Conservation (phyloP, 2,888 invertebrate genomes). For the Ellobium chinense region DNA sequence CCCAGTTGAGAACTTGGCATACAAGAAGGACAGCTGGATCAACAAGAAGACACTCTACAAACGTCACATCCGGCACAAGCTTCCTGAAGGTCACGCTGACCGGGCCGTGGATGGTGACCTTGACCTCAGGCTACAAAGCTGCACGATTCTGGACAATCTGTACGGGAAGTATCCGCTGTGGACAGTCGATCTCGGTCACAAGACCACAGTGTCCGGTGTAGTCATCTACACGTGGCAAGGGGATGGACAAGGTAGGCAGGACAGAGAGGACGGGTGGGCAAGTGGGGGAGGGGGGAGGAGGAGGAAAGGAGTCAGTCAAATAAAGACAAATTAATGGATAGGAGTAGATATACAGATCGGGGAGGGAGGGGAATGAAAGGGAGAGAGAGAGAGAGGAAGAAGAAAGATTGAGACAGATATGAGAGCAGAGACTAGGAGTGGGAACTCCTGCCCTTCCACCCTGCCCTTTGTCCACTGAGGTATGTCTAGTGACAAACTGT, state of each 20-base stretch:
- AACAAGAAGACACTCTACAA: conserved; percentile 80
- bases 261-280: too few relatives aligned
- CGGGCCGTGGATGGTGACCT: conserved; percentile 81
- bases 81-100: conserved; percentile 77
- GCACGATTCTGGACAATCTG: conserved; percentile 81
- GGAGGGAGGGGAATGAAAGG: too few relatives aligned
- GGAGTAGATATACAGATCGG: too few relatives aligned
- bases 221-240: conserved; percentile 81
- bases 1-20: conserved; percentile 81
- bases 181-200: conserved; percentile 81
- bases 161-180: conserved; percentile 81
- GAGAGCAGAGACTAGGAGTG: too few relatives aligned
- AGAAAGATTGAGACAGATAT: too few relatives aligned
- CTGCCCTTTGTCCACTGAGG: too few relatives aligned
- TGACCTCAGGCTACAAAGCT: conserved; percentile 78
- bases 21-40: conserved; percentile 80
- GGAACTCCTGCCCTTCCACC: too few relatives aligned
- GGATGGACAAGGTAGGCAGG: conserved; percentile 78
- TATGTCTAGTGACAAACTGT: too few relatives aligned
- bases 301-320: too few relatives aligned
- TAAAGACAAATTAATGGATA: too few relatives aligned
- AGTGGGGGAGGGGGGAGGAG: too few relatives aligned
- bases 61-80: conserved; percentile 77
- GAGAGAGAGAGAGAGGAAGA: too few relatives aligned
- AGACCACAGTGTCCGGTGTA: conserved; percentile 79